These are phyloP conservation scores for Leptopterna dolabrata DNA, from an alignment of 2,888 invertebrate species.

Conservation along the genomic window DNA sequence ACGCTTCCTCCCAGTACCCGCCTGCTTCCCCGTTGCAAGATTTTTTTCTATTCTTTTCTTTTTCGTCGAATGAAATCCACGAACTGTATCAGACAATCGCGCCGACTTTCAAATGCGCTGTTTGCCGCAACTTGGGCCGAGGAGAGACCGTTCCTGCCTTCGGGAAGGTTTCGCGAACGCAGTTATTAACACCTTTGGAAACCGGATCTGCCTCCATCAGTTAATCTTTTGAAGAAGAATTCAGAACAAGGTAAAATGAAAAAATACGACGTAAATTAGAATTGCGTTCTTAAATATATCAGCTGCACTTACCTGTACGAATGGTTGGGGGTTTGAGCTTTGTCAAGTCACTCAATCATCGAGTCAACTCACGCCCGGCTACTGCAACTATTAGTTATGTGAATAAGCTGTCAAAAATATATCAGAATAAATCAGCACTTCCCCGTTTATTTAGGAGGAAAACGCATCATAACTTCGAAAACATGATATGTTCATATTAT, in stretches of 20 bases:
- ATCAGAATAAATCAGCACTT: too few species aligned
- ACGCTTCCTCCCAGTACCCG: not conserved
- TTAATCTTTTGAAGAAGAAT: not conserved
- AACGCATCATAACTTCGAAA: too few species aligned
- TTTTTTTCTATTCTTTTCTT: not conserved
- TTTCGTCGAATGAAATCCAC: not conserved
- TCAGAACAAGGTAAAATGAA: not conserved
- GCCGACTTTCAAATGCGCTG: not conserved
- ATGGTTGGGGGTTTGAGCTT: too few species aligned
- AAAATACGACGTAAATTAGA: too few species aligned
- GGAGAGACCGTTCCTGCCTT: not conserved
- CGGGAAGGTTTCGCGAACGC: not conserved
- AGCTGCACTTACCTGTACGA: too few species aligned
- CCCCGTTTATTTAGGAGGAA: too few species aligned
- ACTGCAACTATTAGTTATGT: too few species aligned
- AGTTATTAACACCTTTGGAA: not conserved
- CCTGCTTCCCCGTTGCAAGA: not conserved
- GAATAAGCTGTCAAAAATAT: too few species aligned
- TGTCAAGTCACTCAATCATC: too few species aligned
- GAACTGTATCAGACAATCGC: slow-evolving; percentile 8
- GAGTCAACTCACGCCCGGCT: too few species aligned
- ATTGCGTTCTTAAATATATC: too few species aligned
- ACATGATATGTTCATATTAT: too few species aligned
- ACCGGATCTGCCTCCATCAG: not conserved
- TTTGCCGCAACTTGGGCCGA: not conserved